These are phyloP conservation scores for Gnathonemus echidnorhynchus DNA, from an alignment of 2,113 vertebrate species.

Conservation along the genomic window DNA sequence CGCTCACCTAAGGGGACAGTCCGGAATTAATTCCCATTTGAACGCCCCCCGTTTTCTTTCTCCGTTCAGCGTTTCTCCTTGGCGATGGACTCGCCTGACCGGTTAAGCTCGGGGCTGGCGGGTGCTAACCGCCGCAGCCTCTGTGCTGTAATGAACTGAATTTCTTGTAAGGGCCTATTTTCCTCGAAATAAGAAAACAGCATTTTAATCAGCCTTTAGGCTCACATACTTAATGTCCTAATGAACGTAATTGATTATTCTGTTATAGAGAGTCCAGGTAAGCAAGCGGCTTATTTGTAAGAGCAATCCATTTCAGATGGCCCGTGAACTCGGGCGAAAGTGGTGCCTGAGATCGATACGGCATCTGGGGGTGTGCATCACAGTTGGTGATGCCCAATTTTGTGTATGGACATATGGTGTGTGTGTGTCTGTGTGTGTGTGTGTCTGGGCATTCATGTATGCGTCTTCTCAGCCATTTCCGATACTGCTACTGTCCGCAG, in stretches of 20 bases:
- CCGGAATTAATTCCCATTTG: neutral
- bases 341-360: neutral
- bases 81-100: neutral
- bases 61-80: neutral
- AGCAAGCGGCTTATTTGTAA: neutral
- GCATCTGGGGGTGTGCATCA: neutral
- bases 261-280: neutral
- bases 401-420: neutral
- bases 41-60: neutral
- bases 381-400: neutral
- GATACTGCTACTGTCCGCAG: neutral
- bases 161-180: constrained; percentile 7
- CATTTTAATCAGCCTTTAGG: neutral
- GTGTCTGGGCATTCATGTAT: neutral
- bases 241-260: constrained; percentile 9
- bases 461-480: neutral
- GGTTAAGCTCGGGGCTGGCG: neutral
- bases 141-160: neutral
- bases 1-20: neutral
- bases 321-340: neutral
- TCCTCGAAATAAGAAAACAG: neutral
- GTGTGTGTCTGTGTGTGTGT: neutral
- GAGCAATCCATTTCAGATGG: constrained; percentile 7
- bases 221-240: neutral
- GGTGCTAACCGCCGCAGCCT: neutral